Percentiles rank a stretch among this genome's conserved stretches.
Conservation (phyloP, 2,888 invertebrate genomes). For the Hyalella azteca region DNA sequence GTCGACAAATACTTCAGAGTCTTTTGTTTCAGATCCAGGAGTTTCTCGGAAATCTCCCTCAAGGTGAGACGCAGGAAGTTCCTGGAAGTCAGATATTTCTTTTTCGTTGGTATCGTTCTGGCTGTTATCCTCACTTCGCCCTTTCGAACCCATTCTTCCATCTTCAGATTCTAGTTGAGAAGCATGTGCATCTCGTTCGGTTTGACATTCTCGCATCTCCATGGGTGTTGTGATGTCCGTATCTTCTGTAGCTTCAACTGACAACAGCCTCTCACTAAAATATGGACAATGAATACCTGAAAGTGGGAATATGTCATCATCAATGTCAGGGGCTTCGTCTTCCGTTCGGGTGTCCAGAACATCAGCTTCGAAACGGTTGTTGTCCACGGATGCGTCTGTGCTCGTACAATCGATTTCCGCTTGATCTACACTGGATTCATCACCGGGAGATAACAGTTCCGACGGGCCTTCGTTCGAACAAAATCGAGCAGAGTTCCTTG, state of each 20-base stretch:
- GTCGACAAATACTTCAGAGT: conserved; percentile 1
- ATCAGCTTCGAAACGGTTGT: conserved; percentile 60
- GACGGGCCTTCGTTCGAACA: neutral
- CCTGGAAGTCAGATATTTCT: conserved; percentile 31
- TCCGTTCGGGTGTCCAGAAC: conserved; percentile 62
- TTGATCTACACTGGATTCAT: conserved; percentile 59
- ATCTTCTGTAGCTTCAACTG: conserved; percentile 57
- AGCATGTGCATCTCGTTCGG: conserved; percentile 52
- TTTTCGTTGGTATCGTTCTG: conserved; percentile 37
- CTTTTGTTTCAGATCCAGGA: neutral
- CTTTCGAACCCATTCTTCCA: conserved; percentile 44
- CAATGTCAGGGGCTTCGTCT: conserved; percentile 63
- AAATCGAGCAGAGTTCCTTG: neutral
- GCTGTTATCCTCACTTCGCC: neutral
- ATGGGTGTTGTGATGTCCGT: conserved; percentile 58
- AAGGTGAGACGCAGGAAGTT: conserved; percentile 20
- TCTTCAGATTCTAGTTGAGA: conserved; percentile 52
- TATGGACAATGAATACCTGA: conserved; percentile 39
- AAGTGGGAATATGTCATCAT: conserved; percentile 61
- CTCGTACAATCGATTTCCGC: conserved; percentile 59
- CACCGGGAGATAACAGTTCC: conserved; percentile 58
- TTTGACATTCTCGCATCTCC: conserved; percentile 55
- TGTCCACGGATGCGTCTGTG: conserved; percentile 54
- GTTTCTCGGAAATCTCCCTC: conserved; percentile 13
- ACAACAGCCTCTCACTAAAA: conserved; percentile 51